Evolutionary conservation across 2,888 invertebrate genomes (phyloP), one percentile per base, ranked within the genome.

Genomic region (Sinopyrophorus schimmeli): DNA sequence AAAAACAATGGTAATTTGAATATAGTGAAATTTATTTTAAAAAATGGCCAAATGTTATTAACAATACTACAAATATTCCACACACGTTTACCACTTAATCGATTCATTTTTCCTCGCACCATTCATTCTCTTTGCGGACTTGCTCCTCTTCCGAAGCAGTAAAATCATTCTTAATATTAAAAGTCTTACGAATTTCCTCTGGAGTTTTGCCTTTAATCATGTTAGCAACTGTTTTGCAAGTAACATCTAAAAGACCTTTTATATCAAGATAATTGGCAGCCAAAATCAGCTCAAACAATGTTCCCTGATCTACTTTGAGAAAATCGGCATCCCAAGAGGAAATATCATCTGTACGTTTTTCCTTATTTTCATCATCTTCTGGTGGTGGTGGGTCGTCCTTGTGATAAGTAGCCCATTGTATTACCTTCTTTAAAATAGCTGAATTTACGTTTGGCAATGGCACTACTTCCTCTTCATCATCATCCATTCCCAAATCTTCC

Each of bases 311-410:
- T 18, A 98, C 97, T 80, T 99, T 99, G 5, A 99, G 77, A 68
- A 99, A 99, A 72, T 99, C 98, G 0, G 95, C 93, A 77, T 99
- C 99, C 99, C 99, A 99, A 0, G 94, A 93, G 14, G 92, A 92
- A 60, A 99, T 99, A 69, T 99, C 98, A 71, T 99, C 98, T 0
- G 98, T 98, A n/a, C 98, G 80, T 68, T 97, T 98, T 69, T 96
- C 95, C 72, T 93, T 93, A 73, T 92, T 94, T 70, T 98, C 97
- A 67, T 97, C 96, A 65, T 99, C 97, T 73, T 96, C 96, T 5
- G 94, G 90, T 64, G 92, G 87, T 44, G 94, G 92, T 14, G 95
- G 93, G 72, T 99, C 98, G 67, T 99, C 89, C 75, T 93, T 92
- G 71, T 94, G 93, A 64, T 91, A 92, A 0, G 89, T 91, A 1